Percentiles rank a stretch among this genome's conserved stretches.
These are phyloP conservation scores for Hoplostethus atlanticus DNA, from an alignment of 2,797 vertebrate genomes.

Conservation along the genomic window DNA sequence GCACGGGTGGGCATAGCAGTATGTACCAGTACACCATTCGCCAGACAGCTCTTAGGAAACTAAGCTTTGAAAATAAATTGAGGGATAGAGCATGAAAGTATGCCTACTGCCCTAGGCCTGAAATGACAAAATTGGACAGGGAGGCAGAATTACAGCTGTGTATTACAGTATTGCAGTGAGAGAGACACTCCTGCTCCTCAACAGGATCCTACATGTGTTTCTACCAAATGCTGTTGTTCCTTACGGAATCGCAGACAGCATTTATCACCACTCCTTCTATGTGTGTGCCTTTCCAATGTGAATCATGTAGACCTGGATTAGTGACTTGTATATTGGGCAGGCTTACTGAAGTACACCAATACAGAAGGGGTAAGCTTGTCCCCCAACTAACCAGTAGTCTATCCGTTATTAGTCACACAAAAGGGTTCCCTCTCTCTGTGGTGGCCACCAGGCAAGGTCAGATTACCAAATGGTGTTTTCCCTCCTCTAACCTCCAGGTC, in stretches of 20 bases:
- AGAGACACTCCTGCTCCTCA: conserved; percentile 31
- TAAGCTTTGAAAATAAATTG: conserved; percentile 69
- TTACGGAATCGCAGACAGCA: conserved; percentile 22
- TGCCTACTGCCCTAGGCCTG: conserved; percentile 57
- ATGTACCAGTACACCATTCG: conserved; percentile 54
- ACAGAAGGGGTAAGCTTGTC: conserved; percentile 10
- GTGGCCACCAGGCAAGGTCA: conserved; percentile 44
- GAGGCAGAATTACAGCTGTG: conserved; percentile 59
- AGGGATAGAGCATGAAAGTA: conserved; percentile 66
- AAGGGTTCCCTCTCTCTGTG: conserved; percentile 20
- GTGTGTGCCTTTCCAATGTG: conserved; percentile 29
- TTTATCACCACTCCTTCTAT: conserved; percentile 27
- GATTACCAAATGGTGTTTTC: conserved; percentile 37
- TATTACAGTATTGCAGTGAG: conserved; percentile 35
- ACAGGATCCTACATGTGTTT: conserved; percentile 49
- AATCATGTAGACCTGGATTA: conserved; percentile 29
- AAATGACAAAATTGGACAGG: conserved; percentile 67
- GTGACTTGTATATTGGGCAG: conserved; percentile 23
- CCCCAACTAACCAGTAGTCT: conserved; percentile 31
- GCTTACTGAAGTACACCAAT: conserved; percentile 13
- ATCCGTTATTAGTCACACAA: conserved; percentile 57
- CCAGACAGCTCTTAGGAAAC: conserved; percentile 66
- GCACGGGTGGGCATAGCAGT: conserved; percentile 47
- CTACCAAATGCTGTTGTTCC: conserved; percentile 46
- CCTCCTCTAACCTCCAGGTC: not conserved